phyloP scores from a whole-genome alignment of 2,797 vertebrate species.

The Tachyglossus aculeatus region DNA sequence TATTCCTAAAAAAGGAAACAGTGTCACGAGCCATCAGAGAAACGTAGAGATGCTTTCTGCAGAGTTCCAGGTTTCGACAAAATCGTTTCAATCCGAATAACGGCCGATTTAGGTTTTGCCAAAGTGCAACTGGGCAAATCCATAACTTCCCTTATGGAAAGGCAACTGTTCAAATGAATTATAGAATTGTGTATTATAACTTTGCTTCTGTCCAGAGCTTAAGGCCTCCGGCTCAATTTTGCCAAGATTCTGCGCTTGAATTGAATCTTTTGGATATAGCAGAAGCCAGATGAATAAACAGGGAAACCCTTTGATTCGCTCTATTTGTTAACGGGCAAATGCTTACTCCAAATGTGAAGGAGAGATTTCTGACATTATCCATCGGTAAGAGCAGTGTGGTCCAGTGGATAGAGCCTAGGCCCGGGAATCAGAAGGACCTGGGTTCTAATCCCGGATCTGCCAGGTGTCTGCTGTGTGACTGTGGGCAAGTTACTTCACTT shows the following conservation, averaged over 20 bases:
- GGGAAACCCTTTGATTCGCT: too few relatives aligned
- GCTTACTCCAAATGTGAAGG: too few relatives aligned
- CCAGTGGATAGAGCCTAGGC: too few relatives aligned
- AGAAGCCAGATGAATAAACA: slow-evolving; percentile 47
- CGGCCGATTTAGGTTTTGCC: slow-evolving; percentile 59
- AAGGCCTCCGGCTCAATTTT: slow-evolving; percentile 36
- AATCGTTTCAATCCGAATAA: slow-evolving; percentile 64
- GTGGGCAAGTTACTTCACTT: too few relatives aligned
- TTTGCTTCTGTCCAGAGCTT: slow-evolving; percentile 64
- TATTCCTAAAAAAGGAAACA: slow-evolving; percentile 41
- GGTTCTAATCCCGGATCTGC: too few relatives aligned
- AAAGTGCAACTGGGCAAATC: slow-evolving; percentile 75
- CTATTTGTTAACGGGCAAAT: too few relatives aligned
- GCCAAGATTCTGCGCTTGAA: slow-evolving; percentile 58
- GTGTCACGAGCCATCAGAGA: slow-evolving; percentile 42
- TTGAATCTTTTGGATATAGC: slow-evolving; percentile 31
- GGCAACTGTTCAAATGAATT: slow-evolving; percentile 70
- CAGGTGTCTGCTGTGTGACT: too few relatives aligned
- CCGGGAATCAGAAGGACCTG: too few relatives aligned
- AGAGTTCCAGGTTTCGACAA: slow-evolving; percentile 64
- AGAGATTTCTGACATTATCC: too few relatives aligned
- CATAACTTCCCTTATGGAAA: slow-evolving; percentile 80
- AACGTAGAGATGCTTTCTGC: slow-evolving; percentile 53
- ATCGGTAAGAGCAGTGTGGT: too few relatives aligned
- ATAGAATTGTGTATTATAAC: slow-evolving; percentile 62